Evolutionary conservation across 2,113 vertebrate species (phyloP).

Genomic region (Thunnus maccoyii): DNA sequence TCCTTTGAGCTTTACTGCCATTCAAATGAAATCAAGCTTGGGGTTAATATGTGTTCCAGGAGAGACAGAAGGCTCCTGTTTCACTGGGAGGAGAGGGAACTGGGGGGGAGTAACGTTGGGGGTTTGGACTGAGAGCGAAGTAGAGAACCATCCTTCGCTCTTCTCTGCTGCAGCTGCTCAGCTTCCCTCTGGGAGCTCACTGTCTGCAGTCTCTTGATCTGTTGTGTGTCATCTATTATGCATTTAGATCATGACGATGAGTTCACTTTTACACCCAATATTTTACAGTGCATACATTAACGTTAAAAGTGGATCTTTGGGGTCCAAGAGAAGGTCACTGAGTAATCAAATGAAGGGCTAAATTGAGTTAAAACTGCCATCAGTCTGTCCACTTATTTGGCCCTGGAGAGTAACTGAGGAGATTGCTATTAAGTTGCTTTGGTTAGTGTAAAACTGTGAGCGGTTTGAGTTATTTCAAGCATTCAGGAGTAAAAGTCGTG

Average conservation of each 20-base stretch:
- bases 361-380: not conserved
- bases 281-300: not conserved
- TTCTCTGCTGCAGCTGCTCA: conserved; percentile 5
- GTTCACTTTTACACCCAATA: not conserved
- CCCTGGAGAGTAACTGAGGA: no score
- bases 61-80: conserved; percentile 23
- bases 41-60: conserved; percentile 42
- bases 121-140: not conserved
- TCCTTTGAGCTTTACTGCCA: conserved; percentile 54
- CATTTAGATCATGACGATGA: conserved; percentile 23
- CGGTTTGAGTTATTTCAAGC: no score
- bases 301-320: not conserved
- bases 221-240: conserved; percentile 27
- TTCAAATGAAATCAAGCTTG: conserved; percentile 72
- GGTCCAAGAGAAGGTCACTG: not conserved
- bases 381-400: no score
- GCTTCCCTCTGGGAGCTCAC: not conserved
- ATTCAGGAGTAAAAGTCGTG: no score
- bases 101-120: not conserved
- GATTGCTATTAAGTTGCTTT: no score
- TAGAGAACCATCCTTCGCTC: not conserved
- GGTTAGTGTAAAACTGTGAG: no score
- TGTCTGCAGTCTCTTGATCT: not conserved
- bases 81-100: conserved; percentile 3
- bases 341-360: not conserved